phyloP scores from a whole-genome alignment of 2,113 vertebrate species.

The Cyphomyrus discorhynchus region DNA sequence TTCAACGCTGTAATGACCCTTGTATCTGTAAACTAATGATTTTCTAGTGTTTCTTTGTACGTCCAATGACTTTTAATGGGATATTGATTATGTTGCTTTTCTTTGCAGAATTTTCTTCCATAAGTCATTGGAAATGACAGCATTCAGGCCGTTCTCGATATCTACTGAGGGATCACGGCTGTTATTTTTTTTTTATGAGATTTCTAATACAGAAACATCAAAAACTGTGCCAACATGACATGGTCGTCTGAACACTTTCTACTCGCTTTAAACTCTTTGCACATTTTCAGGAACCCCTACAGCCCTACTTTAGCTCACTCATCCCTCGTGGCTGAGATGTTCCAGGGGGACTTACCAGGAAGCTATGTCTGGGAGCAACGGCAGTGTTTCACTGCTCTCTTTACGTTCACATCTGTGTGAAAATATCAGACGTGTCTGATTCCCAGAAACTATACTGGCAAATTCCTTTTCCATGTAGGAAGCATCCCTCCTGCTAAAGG shows the following conservation, averaged over 20 bases:
- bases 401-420: background rate
- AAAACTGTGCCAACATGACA: background rate
- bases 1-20: background rate
- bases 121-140: background rate
- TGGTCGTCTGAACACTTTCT: background rate
- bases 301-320: background rate
- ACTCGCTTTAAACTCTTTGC: background rate
- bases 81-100: background rate
- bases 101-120: background rate
- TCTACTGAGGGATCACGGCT: background rate
- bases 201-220: background rate
- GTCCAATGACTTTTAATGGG: background rate
- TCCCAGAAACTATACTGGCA: background rate
- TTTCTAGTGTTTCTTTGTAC: background rate
- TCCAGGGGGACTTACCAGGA: background rate
- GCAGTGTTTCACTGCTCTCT: background rate
- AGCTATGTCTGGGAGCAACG: background rate
- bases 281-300: background rate
- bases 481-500: background rate
- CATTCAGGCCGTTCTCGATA: background rate
- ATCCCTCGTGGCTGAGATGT: background rate
- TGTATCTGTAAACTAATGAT: background rate
- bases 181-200: background rate
- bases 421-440: background rate
- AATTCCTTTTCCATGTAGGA: background rate